A percentile compares a stretch with the other conserved stretches of the same genome.
These are phyloP conservation scores for Sardinella longiceps DNA, from an alignment of 2,797 vertebrate species.

Conservation along the genomic window DNA sequence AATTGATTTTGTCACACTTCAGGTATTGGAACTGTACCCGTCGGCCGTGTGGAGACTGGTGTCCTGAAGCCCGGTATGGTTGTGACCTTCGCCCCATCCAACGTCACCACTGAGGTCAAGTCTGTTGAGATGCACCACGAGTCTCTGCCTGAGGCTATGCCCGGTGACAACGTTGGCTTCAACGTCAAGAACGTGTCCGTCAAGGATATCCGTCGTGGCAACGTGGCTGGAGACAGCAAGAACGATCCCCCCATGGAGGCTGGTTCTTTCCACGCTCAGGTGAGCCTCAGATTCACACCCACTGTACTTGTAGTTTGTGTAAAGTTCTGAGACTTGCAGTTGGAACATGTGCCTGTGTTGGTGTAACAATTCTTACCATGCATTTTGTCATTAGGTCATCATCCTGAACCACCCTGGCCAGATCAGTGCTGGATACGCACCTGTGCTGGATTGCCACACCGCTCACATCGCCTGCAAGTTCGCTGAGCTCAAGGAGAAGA, in stretches of 20 bases:
- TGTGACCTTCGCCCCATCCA: conserved; percentile 62
- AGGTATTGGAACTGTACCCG: conserved; percentile 67
- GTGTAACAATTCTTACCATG: too few relatives aligned
- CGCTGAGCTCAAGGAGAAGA: conserved; percentile 82
- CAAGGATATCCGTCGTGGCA: conserved; percentile 67
- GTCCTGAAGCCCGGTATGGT: conserved; percentile 62
- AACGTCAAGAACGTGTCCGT: conserved; percentile 68
- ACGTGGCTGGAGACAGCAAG: conserved; percentile 70
- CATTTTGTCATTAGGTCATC: conserved; percentile 56
- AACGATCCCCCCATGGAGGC: conserved; percentile 63
- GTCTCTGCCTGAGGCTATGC: conserved; percentile 59
- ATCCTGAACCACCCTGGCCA: conserved; percentile 67
- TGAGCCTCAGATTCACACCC: conserved; percentile 40
- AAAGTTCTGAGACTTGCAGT: too few relatives aligned
- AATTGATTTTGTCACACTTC: not conserved
- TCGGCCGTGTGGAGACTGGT: conserved; percentile 65
- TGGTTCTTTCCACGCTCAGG: conserved; percentile 63
- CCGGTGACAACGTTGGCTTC: conserved; percentile 67
- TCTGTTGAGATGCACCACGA: conserved; percentile 69
- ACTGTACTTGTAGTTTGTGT: too few relatives aligned
- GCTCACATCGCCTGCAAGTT: conserved; percentile 72
- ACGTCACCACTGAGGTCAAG: conserved; percentile 65
- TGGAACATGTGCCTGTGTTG: too few relatives aligned
- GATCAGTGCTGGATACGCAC: conserved; percentile 62
- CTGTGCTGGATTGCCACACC: conserved; percentile 68